Evolutionary conservation across 2,888 invertebrate species (phyloP).

Genomic region (Eumerus sabulonum): DNA sequence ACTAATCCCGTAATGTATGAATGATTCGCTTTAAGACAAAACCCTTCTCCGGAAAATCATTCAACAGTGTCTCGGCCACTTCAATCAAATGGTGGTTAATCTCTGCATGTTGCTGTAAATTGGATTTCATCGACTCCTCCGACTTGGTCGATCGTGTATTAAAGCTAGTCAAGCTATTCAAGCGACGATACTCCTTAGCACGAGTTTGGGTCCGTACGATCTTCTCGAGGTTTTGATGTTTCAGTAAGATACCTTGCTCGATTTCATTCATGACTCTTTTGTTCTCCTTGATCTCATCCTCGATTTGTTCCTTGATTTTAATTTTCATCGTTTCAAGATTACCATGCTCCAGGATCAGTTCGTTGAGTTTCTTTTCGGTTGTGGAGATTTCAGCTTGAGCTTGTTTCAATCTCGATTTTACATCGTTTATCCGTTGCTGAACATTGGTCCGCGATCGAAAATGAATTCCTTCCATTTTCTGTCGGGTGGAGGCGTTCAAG

Average conservation of each 20-base stretch:
- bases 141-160: slow-evolving; percentile 73
- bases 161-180: slow-evolving; percentile 76
- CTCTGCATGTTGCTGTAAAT: slow-evolving; percentile 81
- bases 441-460: slow-evolving; percentile 80
- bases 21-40: slow-evolving; percentile 79
- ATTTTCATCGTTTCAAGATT: slow-evolving; percentile 71
- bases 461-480: slow-evolving; percentile 80
- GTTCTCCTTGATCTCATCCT: slow-evolving; percentile 72
- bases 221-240: slow-evolving; percentile 79
- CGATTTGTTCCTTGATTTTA: slow-evolving; percentile 72
- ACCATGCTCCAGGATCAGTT: slow-evolving; percentile 72
- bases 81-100: slow-evolving; percentile 82
- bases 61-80: slow-evolving; percentile 81
- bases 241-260: slow-evolving; percentile 76
- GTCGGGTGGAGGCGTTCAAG: slow-evolving; percentile 81
- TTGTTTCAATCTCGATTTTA: slow-evolving; percentile 81
- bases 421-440: slow-evolving; percentile 81
- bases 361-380: slow-evolving; percentile 72
- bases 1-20: slow-evolving; percentile 79
- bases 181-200: slow-evolving; percentile 81
- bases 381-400: slow-evolving; percentile 76
- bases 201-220: slow-evolving; percentile 86
- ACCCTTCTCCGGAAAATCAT: slow-evolving; percentile 83
- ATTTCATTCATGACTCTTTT: slow-evolving; percentile 75
- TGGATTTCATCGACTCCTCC: slow-evolving; percentile 80